A percentile compares a stretch with the other conserved stretches of the same genome.
Evolutionary conservation across 2,113 vertebrate genomes (phyloP).

Genomic region (Nothobranchius kuhntae): DNA sequence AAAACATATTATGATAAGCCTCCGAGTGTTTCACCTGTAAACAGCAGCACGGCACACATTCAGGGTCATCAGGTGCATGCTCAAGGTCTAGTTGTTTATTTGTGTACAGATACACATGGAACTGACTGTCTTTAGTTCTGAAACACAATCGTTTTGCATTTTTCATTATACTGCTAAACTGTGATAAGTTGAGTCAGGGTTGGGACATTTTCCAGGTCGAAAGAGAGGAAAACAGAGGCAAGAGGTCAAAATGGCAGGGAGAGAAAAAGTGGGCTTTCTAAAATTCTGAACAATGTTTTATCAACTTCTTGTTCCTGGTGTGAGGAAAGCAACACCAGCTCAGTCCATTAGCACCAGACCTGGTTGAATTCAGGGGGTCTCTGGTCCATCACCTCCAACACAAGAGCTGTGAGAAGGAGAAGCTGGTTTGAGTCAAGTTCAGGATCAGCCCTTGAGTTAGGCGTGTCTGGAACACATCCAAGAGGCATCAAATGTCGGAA

Average conservation of each 20-base stretch:
- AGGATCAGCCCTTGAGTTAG: too few species aligned
- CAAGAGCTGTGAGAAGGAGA: too few species aligned
- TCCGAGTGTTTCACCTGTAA: slow-evolving; percentile 44
- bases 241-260: background rate
- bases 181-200: background rate
- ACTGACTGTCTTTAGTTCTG: background rate
- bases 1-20: slow-evolving; percentile 10
- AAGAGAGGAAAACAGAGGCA: background rate
- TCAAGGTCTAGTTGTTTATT: slow-evolving; percentile 39
- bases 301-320: too few species aligned
- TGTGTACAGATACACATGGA: background rate
- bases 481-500: too few species aligned
- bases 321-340: too few species aligned
- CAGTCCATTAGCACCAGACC: too few species aligned
- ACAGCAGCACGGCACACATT: slow-evolving; percentile 21
- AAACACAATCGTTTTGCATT: background rate
- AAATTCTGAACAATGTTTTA: too few species aligned
- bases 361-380: too few species aligned
- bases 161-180: background rate
- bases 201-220: background rate
- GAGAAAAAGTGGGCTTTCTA: too few species aligned
- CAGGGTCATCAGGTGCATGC: slow-evolving; percentile 2
- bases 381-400: too few species aligned
- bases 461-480: too few species aligned
- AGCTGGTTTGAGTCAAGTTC: too few species aligned